Evolutionary conservation across 2,888 invertebrate species (phyloP), one percentile per base, ranked within the genome.

Genomic region (Psylliodes chrysocephalus): DNA sequence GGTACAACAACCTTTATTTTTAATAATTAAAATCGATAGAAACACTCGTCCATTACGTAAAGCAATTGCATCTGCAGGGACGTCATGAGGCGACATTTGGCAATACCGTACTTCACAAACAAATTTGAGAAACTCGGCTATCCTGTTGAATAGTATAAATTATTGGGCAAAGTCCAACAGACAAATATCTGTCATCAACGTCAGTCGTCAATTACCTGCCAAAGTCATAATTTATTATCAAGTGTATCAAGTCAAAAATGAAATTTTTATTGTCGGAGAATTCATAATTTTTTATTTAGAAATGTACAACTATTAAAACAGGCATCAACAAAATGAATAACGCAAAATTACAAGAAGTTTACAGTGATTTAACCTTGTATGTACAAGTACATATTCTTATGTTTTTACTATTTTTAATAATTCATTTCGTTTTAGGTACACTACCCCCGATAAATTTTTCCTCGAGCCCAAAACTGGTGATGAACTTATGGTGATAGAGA

Each of bases 371-470:
- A 38, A 59, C 59, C n/a, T 18, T 59, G 59, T 59, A 49, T 44
- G 15, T 7, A 30, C 4, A 18, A 49, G 4, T 10, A 28, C 1
- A 6, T 30, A 17, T 3, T 33, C 38, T 25, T 15, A 14, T 30
- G 30, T 17, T 10, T 30, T 15, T 49, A n/a, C 8, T 10, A n/a
- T 7, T 8, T 42, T 17, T 18, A 17, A 42, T 28, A n/a, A 44
- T 14, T 49, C 10, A 25, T 4, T 46, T 12, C 14, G 17, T 85
- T 85, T 62, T 76, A 94, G 93, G 73, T 94, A 94, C 75, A 90
- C 90, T 69, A 94, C 95, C n/a, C 88, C 92, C 53, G 96, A 96
- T 75, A 93, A 92, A 81, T 95, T 96, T 82, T 93, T 91, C 77
- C 86, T 96, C 71, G 94, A 95, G 82, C 93, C 96, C 10, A 89